Evolutionary conservation across 2,797 vertebrate species (phyloP).

Genomic region (Acanthornis magna): DNA sequence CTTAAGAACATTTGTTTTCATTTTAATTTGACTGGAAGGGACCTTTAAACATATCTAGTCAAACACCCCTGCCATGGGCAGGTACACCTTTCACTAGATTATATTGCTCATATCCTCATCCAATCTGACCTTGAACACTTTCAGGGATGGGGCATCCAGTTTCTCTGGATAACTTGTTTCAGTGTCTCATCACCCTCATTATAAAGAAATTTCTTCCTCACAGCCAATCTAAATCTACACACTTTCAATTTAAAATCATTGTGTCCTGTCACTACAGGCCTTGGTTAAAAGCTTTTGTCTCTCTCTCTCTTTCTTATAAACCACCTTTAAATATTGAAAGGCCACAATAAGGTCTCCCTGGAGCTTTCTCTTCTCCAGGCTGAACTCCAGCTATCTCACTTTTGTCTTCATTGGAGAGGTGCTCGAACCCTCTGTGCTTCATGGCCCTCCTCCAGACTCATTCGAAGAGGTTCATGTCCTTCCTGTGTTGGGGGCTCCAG

Average conservation of each 20-base stretch:
- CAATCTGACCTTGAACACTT: neutral
- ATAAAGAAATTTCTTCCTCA: neutral
- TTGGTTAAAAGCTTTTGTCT: neutral
- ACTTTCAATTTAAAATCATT: neutral
- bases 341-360: neutral
- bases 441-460: neutral
- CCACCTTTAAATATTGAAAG: neutral
- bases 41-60: neutral
- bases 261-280: neutral
- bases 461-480: neutral
- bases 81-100: neutral
- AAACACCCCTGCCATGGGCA: accelerated
- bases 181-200: neutral
- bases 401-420: neutral
- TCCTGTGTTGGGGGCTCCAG: accelerated
- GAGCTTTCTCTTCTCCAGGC: neutral
- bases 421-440: accelerated
- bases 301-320: neutral
- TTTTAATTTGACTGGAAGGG: neutral
- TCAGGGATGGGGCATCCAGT: neutral
- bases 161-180: neutral
- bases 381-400: neutral
- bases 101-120: neutral
- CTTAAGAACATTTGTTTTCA: neutral
- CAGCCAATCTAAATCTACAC: neutral